Conservation (phyloP, 2,888 invertebrate species). For the Scelioninae gen. 2 region DNA sequence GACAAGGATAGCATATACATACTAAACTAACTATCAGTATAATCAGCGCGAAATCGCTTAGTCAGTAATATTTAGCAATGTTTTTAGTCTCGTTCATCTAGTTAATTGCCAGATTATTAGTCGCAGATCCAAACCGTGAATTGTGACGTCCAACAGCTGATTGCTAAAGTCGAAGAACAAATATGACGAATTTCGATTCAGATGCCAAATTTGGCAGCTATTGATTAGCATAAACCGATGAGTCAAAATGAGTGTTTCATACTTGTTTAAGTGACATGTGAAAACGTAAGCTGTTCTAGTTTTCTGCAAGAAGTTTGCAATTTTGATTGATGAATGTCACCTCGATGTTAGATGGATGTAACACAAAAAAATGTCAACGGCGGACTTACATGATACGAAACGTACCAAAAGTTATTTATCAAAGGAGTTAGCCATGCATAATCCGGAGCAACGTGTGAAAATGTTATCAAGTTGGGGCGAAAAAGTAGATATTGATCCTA, state of each 20-base stretch:
- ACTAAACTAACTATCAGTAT: too few relatives aligned
- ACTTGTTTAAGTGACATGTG: too few relatives aligned
- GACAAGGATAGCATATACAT: too few relatives aligned
- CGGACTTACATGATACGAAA: constrained; percentile 36
- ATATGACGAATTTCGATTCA: constrained; percentile 8
- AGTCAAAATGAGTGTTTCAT: too few relatives aligned
- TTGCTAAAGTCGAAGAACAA: constrained; percentile 11
- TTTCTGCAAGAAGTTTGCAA: too few relatives aligned
- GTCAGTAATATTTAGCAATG: too few relatives aligned
- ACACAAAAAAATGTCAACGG: constrained; percentile 23
- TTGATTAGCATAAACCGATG: constrained; percentile 19
- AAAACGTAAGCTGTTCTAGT: too few relatives aligned
- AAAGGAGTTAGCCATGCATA: constrained; percentile 36
- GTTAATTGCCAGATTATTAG: too few relatives aligned
- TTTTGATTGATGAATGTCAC: constrained; percentile 17
- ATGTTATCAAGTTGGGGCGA: constrained; percentile 30
- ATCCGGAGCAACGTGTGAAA: constrained; percentile 45
- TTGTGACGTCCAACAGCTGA: not conserved
- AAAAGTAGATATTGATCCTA: constrained; percentile 39
- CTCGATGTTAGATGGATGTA: constrained; percentile 19
- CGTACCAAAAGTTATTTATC: constrained; percentile 16
- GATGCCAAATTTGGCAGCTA: not conserved
- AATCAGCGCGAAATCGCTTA: too few relatives aligned
- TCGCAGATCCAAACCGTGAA: too few relatives aligned
- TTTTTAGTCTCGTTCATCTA: too few relatives aligned